Base-by-base conservation (phyloP, 2,113 vertebrate species). In the Guaruba guarouba region DNA sequence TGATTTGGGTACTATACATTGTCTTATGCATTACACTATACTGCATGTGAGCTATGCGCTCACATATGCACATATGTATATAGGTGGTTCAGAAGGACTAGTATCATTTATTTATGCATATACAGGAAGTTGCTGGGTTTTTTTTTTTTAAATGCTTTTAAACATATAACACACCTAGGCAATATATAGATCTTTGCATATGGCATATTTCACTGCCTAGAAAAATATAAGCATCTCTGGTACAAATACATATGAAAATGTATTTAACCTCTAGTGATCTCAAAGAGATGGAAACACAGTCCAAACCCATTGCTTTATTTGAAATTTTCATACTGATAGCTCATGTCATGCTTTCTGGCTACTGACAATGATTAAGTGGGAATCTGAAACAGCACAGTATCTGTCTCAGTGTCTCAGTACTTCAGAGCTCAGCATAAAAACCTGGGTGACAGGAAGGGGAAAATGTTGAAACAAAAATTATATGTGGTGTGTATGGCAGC, bases 311-410 rank as follows among this genome's bases (percentile, higher is more conserved):
- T 39, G 10, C 69, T 95, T 93, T 52, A 73, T 73, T 64, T 55
- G 20, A 76, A 93, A 85, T 88, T 35, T 96, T 91, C 33, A 41
- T 91, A 91, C 10, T 59, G 35, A 17, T 29, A 29, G 33, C 61
- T 94, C 44, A 61, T 4, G 6, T 92, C 51, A 68, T 69, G 33
- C 35, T 82, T 93, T 84, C 77, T 80, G 70, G 85, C 75, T 96
- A 94, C 70, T 52, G 54, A 62, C 57, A 82, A 87, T 49, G 66
- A 92, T 94, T 85, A 95, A 88, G 79, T 86, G 85, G 89, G 82
- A 95, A 94, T 95, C 90, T 88, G 79, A 96, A 97, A 92, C 92
- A 96, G 71, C 70, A 86, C 70, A 68, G 27, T 64, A 82, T 82
- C 28, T 70, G 17, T 44, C 51, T 61, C 52, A 82, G 19, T 63